These are phyloP conservation scores for Podabrus alpinus DNA, from an alignment of 2,888 invertebrate genomes.

Conservation along the genomic window DNA sequence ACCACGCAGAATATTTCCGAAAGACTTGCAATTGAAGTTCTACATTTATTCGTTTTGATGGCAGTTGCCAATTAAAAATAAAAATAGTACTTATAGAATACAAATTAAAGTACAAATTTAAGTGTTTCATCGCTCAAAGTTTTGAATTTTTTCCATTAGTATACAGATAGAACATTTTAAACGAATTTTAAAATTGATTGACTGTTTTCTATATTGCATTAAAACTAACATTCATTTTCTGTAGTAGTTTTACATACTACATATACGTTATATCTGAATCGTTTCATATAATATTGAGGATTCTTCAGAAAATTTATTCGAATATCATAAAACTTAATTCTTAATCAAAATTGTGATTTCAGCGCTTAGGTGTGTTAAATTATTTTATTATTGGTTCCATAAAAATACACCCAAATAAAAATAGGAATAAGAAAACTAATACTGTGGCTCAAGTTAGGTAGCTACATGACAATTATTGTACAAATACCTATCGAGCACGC, in stretches of 20 bases:
- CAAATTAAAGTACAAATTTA: neutral
- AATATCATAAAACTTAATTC: neutral
- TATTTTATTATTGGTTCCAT: neutral
- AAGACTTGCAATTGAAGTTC: slow-evolving; percentile 16
- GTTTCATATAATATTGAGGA: too few relatives aligned
- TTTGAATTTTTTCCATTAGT: neutral
- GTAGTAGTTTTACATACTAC: too few relatives aligned
- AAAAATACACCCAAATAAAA: neutral
- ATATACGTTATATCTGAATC: too few relatives aligned
- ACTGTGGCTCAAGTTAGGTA: slow-evolving; percentile 5
- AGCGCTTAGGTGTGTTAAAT: neutral
- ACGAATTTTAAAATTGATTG: neutral
- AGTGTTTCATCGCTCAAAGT: neutral
- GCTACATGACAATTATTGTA: slow-evolving; percentile 20
- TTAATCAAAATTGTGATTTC: neutral
- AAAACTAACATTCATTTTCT: too few relatives aligned
- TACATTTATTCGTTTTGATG: slow-evolving; percentile 10
- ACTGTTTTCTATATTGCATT: neutral
- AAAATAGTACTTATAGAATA: neutral
- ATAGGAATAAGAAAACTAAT: slow-evolving; percentile 4
- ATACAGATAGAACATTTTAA: too few relatives aligned
- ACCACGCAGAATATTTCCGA: slow-evolving; percentile 25
- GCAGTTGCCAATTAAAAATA: neutral
- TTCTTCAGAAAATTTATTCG: too few relatives aligned
- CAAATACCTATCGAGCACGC: slow-evolving; percentile 37